These are phyloP conservation scores for Clarias laeviceps DNA, from an alignment of 2,797 vertebrate species.

Conservation along the genomic window DNA sequence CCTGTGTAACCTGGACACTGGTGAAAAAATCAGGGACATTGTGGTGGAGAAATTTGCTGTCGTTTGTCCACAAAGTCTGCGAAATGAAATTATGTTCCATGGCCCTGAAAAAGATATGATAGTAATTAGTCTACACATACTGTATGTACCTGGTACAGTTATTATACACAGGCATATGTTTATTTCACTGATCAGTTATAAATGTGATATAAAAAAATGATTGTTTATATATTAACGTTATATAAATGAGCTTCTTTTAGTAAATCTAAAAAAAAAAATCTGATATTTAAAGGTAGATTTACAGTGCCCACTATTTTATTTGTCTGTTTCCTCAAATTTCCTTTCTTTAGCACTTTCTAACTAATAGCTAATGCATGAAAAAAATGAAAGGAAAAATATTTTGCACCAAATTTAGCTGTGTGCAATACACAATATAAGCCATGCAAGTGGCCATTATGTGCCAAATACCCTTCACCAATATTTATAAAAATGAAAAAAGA, in stretches of 20 bases:
- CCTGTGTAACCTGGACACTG: constrained; percentile 84
- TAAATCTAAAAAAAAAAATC: not conserved
- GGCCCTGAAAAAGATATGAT: constrained; percentile 57
- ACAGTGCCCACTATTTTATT: not conserved
- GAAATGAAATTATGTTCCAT: constrained; percentile 81
- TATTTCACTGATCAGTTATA: not conserved
- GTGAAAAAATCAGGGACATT: constrained; percentile 80
- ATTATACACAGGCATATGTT: not conserved
- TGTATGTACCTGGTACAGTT: not conserved
- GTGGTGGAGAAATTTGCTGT: constrained; percentile 80
- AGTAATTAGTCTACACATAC: not conserved
- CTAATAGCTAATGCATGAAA: not conserved
- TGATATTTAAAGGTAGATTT: no score
- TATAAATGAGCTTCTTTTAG: not conserved
- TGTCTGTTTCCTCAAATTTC: not conserved
- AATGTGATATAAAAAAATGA: not conserved
- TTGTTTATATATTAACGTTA: not conserved
- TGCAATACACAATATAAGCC: not conserved
- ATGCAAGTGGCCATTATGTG: not conserved
- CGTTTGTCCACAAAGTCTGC: constrained; percentile 79
- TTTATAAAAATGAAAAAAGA: not conserved
- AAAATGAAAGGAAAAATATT: not conserved
- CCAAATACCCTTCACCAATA: not conserved
- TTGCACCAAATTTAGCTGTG: not conserved
- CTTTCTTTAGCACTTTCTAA: not conserved